Conservation (phyloP, 2,888 invertebrate species). For the Agrochola circellaris region DNA sequence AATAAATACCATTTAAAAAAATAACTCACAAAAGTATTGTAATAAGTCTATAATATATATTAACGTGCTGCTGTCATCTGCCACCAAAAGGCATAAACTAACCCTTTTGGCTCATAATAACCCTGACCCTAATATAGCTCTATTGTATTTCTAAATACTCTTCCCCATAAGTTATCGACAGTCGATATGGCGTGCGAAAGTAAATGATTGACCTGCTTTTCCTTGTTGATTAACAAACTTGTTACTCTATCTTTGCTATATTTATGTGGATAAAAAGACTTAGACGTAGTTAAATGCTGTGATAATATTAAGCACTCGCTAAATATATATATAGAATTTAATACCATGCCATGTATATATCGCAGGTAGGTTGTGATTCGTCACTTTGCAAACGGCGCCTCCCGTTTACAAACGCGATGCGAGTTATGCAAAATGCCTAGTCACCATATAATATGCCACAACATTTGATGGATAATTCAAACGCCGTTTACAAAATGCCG, state of each 20-base stretch:
- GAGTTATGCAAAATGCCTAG: too few relatives aligned
- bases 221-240: background rate
- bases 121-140: constrained; percentile 18
- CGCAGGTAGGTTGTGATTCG: too few relatives aligned
- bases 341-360: too few relatives aligned
- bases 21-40: background rate
- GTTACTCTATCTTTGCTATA: background rate
- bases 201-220: constrained; percentile 5
- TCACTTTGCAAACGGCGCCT: too few relatives aligned
- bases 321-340: background rate
- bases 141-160: constrained; percentile 8
- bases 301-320: background rate
- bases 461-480: too few relatives aligned
- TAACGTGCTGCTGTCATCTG: background rate
- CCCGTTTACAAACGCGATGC: too few relatives aligned
- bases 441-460: too few relatives aligned
- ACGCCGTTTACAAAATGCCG: too few relatives aligned
- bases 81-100: background rate
- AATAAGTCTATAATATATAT: constrained; percentile 3
- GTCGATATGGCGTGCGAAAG: background rate
- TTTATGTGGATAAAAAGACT: background rate
- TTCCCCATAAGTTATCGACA: constrained; percentile 8
- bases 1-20: background rate
- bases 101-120: background rate
- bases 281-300: background rate